Percentiles rank a stretch among this genome's conserved stretches.
These are phyloP conservation scores for Dicrostonyx torquatus DNA, from an alignment of 2,797 vertebrate species.

Conservation along the genomic window DNA sequence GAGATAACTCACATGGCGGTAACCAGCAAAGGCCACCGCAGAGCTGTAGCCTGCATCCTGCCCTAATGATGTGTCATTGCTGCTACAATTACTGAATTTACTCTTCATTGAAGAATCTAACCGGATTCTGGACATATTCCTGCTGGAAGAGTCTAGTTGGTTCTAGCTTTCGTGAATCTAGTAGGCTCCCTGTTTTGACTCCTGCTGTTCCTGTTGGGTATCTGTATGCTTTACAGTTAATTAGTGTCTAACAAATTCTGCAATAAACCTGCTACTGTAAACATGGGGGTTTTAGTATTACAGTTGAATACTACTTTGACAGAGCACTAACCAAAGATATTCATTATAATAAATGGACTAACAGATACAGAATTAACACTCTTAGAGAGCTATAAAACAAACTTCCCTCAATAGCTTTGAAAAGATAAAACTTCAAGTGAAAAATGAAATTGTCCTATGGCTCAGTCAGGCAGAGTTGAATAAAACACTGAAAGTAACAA, in stretches of 20 bases:
- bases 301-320: not conserved
- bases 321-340: slow-evolving; percentile 9
- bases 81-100: not conserved
- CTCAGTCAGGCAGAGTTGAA: not conserved
- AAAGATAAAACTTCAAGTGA: not conserved
- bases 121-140: not conserved
- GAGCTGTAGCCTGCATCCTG: not conserved
- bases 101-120: not conserved
- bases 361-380: not conserved
- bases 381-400: slow-evolving; percentile 8
- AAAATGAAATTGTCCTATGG: slow-evolving; percentile 20
- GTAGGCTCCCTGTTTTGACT: not conserved
- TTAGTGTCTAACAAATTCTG: slow-evolving; percentile 8
- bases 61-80: not conserved
- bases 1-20: not conserved
- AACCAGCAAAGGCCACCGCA: not conserved
- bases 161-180: not conserved
- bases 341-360: slow-evolving; percentile 11
- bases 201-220: not conserved
- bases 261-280: slow-evolving; percentile 3
- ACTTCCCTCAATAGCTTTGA: not conserved
- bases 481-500: not conserved
- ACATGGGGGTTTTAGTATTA: not conserved
- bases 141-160: not conserved
- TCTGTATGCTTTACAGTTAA: not conserved